Evolutionary conservation across 2,888 invertebrate genomes (phyloP).

Genomic region (Athalia rosae): DNA sequence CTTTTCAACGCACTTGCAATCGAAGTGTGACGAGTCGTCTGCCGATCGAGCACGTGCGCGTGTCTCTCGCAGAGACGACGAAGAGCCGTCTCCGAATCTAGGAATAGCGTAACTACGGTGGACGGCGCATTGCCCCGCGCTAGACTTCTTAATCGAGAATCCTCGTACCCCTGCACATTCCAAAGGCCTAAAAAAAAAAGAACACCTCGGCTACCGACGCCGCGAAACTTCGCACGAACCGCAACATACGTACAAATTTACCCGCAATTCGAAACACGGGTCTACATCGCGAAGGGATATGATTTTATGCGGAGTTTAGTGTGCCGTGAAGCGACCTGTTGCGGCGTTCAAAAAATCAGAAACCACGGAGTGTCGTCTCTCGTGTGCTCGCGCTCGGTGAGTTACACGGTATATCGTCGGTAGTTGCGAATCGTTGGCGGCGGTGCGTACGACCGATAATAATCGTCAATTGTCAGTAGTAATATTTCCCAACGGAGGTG

Average conservation of each 20-base stretch:
- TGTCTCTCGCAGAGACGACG: no score
- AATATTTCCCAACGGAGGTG: background rate
- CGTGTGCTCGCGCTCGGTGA: background rate
- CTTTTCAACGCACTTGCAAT: no score
- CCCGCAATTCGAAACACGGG: background rate
- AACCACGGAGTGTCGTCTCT: no score
- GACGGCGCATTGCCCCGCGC: background rate
- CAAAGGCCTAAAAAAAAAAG: conserved; percentile 30
- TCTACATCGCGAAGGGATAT: no score
- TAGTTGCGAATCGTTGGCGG: background rate
- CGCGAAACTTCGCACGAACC: conserved; percentile 5
- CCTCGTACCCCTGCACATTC: conserved; percentile 7
- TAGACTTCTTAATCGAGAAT: conserved; percentile 4
- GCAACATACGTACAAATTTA: background rate
- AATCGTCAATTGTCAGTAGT: conserved; percentile 15
- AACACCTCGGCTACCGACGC: conserved; percentile 17
- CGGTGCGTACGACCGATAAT: background rate
- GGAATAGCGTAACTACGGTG: background rate
- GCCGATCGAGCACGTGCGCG: no score
- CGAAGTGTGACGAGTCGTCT: no score
- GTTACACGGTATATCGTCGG: background rate
- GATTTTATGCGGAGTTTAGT: no score
- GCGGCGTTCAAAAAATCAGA: no score
- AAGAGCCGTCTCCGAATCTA: no score
- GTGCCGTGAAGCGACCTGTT: background rate